Base-by-base conservation (phyloP, 2,888 invertebrate species). In the Conomelus anceps region DNA sequence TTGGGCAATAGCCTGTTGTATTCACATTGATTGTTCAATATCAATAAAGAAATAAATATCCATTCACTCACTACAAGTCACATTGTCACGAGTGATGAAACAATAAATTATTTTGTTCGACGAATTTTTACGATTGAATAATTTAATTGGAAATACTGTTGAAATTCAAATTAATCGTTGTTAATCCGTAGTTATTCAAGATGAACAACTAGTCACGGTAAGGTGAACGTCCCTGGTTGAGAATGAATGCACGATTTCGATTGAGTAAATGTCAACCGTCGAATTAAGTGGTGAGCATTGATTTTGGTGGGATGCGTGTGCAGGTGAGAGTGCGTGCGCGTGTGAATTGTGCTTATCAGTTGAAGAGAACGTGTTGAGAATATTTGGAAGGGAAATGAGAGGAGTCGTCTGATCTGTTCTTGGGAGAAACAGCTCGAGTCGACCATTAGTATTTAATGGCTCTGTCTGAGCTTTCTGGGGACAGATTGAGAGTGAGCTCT, bases 401-500 rank as follows among this genome's bases (percentile, higher is more conserved):
- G 22, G 23, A 86, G 86, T 86, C 22, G 34, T 34, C 6, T 34
- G 63, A n/a, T n/a, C n/a, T n/a, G n/a, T n/a, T n/a, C n/a, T n/a
- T n/a, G n/a, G 63, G n/a, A 63, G 63, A 63, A 34, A 34, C 34
- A 34, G 34, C 34, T 34, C 34, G 63, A 63, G 63, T 63, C 86
- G 29, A 86, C 86, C 86, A 86, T 86, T 86, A 86, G 86, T 86
- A 86, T 29, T 26, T 86, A 86, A 86, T 86, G 86, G 29, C 29
- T 24, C 26, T 86, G 86, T 86, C 86, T 86, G 86, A 24, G 86
- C 86, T 86, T 86, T 86, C 86, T 86, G 86, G 86, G 86, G 86
- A 86, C 86, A 86, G 86, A 86, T 86, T 86, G 86, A 86, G 29
- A 86, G 24, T 24, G 24, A 86, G 22, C 23, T 86, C 86, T 86